These are phyloP conservation scores for Pyrocephalus nanus DNA, from an alignment of 2,797 vertebrate genomes.

Conservation along the genomic window DNA sequence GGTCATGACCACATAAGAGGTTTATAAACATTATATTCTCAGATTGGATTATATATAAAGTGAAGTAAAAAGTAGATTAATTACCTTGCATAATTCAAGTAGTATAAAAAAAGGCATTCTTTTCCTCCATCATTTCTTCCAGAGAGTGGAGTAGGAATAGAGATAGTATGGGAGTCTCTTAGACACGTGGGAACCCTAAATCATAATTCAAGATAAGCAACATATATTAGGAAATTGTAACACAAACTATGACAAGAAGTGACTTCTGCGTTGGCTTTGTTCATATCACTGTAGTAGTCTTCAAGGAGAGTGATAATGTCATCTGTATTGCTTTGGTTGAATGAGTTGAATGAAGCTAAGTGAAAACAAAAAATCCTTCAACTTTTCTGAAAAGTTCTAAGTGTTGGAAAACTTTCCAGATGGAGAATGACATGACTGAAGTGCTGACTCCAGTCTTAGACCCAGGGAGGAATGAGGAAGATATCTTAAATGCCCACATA, in stretches of 20 bases:
- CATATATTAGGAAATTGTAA: background rate
- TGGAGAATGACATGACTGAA: background rate
- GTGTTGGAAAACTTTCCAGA: background rate
- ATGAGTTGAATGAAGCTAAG: background rate
- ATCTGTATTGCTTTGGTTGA: background rate
- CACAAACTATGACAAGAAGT: background rate
- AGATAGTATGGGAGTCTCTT: background rate
- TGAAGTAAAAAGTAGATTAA: background rate
- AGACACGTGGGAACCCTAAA: background rate
- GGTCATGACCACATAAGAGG: background rate
- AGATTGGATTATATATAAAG: background rate
- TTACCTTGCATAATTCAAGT: background rate
- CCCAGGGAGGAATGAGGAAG: background rate
- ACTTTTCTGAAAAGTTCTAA: background rate
- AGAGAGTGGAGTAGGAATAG: background rate
- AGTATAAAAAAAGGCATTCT: accelerated
- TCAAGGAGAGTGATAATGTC: background rate
- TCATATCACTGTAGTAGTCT: background rate
- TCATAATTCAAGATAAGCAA: background rate
- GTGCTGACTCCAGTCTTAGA: background rate
- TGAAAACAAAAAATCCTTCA: background rate
- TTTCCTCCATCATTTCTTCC: background rate
- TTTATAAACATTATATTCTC: background rate
- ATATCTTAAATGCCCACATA: background rate
- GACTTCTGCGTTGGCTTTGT: background rate